These are phyloP conservation scores for Sicus ferrugineus DNA, from an alignment of 2,888 invertebrate species.

Conservation along the genomic window DNA sequence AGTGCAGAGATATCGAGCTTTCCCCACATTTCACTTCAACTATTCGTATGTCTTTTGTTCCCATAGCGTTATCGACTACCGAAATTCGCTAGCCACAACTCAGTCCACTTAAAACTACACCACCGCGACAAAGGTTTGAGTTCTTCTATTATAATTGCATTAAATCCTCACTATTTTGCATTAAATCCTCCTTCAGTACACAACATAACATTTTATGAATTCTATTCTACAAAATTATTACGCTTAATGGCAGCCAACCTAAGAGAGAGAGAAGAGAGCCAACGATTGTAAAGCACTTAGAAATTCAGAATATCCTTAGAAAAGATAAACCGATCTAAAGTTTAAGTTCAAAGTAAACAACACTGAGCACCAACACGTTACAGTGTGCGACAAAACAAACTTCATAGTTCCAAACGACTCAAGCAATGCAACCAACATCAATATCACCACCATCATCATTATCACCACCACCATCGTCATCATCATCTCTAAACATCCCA, in stretches of 20 bases:
- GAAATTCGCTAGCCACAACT: too few relatives aligned
- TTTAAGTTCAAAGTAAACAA: slow-evolving; percentile 11
- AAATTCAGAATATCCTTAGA: background rate
- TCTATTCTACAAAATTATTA: background rate
- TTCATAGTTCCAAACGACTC: slow-evolving; percentile 32
- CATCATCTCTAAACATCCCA: background rate
- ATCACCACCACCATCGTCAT: slow-evolving; percentile 12
- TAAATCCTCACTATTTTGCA: background rate
- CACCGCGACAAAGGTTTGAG: slow-evolving; percentile 31
- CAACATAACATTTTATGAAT: background rate
- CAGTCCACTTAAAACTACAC: slow-evolving; percentile 14
- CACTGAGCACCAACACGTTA: background rate
- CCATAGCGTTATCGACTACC: too few relatives aligned
- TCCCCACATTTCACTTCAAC: too few relatives aligned
- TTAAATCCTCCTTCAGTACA: background rate
- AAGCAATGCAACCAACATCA: slow-evolving; percentile 23
- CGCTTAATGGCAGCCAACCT: background rate
- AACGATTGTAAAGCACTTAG: slow-evolving; percentile 2
- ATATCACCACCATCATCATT: background rate
- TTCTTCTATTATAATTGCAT: background rate
- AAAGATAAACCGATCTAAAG: background rate
- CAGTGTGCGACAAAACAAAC: background rate
- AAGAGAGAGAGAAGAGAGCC: background rate
- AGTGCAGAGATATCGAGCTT: too few relatives aligned
- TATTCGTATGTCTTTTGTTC: too few relatives aligned